Base-by-base conservation (phyloP, 2,888 invertebrate genomes). In the Gymnocheta viridis region DNA sequence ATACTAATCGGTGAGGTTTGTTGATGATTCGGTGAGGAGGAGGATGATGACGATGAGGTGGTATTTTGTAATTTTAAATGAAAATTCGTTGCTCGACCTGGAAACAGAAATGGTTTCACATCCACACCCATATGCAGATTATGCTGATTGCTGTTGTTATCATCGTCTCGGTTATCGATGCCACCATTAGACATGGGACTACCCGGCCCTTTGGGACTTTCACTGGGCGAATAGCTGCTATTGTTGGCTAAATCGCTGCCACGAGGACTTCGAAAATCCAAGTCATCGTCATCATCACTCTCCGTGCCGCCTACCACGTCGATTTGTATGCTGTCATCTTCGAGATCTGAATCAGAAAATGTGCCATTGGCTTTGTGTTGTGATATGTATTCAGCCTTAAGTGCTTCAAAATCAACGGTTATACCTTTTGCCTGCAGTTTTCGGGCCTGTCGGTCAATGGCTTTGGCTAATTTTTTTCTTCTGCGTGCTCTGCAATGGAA, bases 341-440 rank as follows among this genome's bases (percentile, higher is more conserved):
- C 94, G 38, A 92, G 92, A 85, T 94, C 94, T 49, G 94, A 94
- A 85, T 94, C 94, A 10, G 94, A 94, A 87, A 94, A 94, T 7
- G 94, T 91, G 87, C 94, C 94, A 73, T 91, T 91, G 80, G 92
- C 91, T 86, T 95, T 93, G 88, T 95, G 95, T 91, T 96, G 96
- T 12, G 96, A 95, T 88, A 97, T 94, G 93, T 97, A 97, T 91
- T 98, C 97, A 60, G 96, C 93, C 88, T 96, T 95, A 67, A 98
- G 93, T 3, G 97, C 96, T 88, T 97, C 96, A 85, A 98, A 92
- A 91, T 97, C 97, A 24, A 98, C 97, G 19, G 96, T 95, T 89
- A 98, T 97, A 87, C 98, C 98, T 92, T 97, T 97, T 66, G 96
- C 96, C 77, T 98, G 95, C 82, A 98, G 94, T 91, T 98, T 98